Evolutionary conservation across 2,113 vertebrate species (phyloP).

Genomic region (Aplodontia rufa): DNA sequence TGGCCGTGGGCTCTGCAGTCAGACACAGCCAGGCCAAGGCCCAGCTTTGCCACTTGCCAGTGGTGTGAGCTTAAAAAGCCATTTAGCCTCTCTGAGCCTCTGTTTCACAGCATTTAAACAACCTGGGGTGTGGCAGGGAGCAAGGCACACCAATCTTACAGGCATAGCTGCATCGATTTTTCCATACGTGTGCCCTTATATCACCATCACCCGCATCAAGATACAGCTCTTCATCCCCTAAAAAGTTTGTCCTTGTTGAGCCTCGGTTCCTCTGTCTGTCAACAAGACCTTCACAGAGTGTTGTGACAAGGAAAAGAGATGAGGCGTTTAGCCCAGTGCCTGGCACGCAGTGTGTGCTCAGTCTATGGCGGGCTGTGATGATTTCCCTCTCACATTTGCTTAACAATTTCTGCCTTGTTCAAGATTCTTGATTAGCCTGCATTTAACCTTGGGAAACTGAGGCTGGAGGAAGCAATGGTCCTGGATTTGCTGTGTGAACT

Average conservation of each 20-base stretch:
- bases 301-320: not conserved
- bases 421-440: not conserved
- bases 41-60: not conserved
- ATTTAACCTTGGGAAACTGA: constrained; percentile 3
- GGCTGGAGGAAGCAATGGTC: not conserved
- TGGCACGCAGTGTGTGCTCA: not conserved
- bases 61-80: not conserved
- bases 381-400: not conserved
- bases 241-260: not conserved
- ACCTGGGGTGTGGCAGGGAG: not conserved
- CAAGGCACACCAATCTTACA: not conserved
- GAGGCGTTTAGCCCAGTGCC: not conserved
- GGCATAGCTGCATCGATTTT: not conserved
- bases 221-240: not conserved
- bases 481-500: not conserved
- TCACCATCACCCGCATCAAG: not conserved
- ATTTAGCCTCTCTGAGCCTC: not conserved
- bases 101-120: not conserved
- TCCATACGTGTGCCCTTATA: not conserved
- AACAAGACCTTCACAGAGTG: not conserved
- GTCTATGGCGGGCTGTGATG: rapidly evolving
- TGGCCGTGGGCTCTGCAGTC: not conserved
- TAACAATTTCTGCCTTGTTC: not conserved
- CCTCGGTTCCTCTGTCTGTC: not conserved
- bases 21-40: not conserved